Evolutionary conservation across 2,888 invertebrate genomes (phyloP), one percentile per base, ranked within the genome.

Genomic region (Parnassius mnemosyne): DNA sequence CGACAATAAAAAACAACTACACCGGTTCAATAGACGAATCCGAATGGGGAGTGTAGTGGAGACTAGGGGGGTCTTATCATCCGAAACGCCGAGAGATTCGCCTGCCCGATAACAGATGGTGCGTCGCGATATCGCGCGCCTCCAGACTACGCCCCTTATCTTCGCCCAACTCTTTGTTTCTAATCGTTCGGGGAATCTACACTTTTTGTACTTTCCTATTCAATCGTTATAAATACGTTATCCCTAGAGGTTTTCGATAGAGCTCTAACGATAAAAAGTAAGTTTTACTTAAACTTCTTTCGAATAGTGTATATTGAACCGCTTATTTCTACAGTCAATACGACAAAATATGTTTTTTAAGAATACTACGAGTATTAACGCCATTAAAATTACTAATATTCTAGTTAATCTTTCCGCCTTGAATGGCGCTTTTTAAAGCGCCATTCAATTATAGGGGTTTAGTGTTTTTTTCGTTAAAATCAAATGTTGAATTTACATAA

Each of bases 161-260:
- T 83, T 81, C 81, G 78, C 76, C 83, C 81, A 84, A 81, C 75
- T 84, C 82, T 83, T 81, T 80, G 77, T 80, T 71, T 69, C 67
- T 75, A 80, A 85, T 86, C 86, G 70, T 69, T 62, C 66, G 70
- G 67, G 70, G 75, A 69, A 86, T 86, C 85, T 70, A 63, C 79
- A 74, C 74, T 79, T 83, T 79, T 83, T 63, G 42, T 63, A 52
- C 47, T 59, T 52, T 47, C 46, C 63, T 59, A 63, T 63, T 63
- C 61, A 52, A 12, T 54, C 25, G 43, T 58, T 59, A 59, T 63
- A 63, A 63, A 63, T 62, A 50, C 53, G 20, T 57, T 57, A 53
- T 62, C 53, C 50, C 53, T 53, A 42, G 46, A 54, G 49, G 53
- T 60, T 50, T 60, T 44, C 42, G 54, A 55, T 46, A 57, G 49